A percentile compares a stretch with the other conserved stretches of the same genome.
phyloP scores from a whole-genome alignment of 2,797 vertebrate genomes.

The Hoplostethus atlanticus region DNA sequence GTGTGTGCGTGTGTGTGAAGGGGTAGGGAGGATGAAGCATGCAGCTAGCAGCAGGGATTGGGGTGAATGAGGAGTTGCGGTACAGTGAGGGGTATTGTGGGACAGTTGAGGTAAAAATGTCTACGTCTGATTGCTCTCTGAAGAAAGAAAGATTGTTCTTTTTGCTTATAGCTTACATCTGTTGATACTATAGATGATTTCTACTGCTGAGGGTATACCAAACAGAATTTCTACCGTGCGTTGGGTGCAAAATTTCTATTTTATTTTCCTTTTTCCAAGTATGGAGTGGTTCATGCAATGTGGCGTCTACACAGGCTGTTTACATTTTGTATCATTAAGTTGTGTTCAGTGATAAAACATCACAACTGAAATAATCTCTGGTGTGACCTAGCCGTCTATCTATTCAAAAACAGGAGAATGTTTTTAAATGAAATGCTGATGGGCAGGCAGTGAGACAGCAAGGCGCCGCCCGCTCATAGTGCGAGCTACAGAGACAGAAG shows the following conservation, averaged over 20 bases:
- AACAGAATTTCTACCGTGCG: background rate
- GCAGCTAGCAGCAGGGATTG: constrained; percentile 72
- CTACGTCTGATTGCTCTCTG: background rate
- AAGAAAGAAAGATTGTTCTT: background rate
- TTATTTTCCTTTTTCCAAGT: too few species aligned
- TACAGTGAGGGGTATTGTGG: constrained; percentile 60
- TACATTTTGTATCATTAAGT: background rate
- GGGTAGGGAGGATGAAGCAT: constrained; percentile 76
- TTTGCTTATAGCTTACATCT: background rate
- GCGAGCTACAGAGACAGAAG: constrained; percentile 84
- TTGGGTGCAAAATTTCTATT: background rate
- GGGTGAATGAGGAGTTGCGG: constrained; percentile 65
- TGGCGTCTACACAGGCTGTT: constrained; percentile 17
- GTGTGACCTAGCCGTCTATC: background rate
- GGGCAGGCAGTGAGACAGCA: constrained; percentile 74
- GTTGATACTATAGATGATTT: background rate
- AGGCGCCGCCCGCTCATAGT: constrained; percentile 71
- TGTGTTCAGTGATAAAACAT: background rate
- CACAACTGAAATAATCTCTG: background rate
- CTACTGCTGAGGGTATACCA: background rate
- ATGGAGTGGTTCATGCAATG: constrained; percentile 59
- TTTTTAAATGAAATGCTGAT: constrained; percentile 68
- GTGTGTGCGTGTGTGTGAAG: constrained; percentile 25
- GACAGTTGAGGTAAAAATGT: constrained; percentile 38
- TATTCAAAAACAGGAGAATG: constrained; percentile 38